Evolutionary conservation across 1,140 invertebrate genomes (phyloP).

Genomic region (Argopecten irradians): DNA sequence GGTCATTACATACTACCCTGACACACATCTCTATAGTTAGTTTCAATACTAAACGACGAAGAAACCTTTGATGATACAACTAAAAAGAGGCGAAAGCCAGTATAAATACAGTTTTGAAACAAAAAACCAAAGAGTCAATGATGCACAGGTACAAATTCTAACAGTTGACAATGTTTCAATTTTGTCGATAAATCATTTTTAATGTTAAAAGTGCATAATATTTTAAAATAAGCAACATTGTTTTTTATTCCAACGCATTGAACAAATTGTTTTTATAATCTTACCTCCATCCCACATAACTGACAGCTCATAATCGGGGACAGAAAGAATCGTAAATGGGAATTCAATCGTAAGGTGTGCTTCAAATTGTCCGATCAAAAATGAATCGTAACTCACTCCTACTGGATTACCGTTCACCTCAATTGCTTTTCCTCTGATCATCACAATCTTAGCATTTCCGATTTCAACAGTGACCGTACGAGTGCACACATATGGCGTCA

Average conservation of each 20-base stretch:
- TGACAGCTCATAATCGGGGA: constrained; percentile 34
- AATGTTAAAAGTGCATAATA: too few species aligned
- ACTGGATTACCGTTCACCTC: background rate
- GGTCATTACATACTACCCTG: background rate
- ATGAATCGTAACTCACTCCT: background rate
- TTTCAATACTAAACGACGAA: too few species aligned
- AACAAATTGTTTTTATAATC: background rate
- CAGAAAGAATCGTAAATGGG: constrained; percentile 19
- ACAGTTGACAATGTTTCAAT: too few species aligned
- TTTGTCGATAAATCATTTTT: too few species aligned
- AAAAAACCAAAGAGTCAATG: too few species aligned
- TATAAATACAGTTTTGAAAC: too few species aligned
- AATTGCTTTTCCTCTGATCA: constrained; percentile 40
- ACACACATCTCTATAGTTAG: too few species aligned
- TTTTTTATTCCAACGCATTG: background rate
- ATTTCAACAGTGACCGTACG: constrained; percentile 85
- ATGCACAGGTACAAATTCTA: too few species aligned
- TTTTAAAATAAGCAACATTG: background rate
- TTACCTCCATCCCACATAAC: constrained; percentile 55
- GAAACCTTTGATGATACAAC: too few species aligned
- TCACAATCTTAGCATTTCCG: constrained; percentile 63
- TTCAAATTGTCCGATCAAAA: constrained; percentile 30
- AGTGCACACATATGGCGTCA: constrained; percentile 88
- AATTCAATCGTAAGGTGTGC: background rate
- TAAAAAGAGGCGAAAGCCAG: too few species aligned